Evolutionary conservation across 2,113 vertebrate genomes (phyloP).

Genomic region (Empidonax alnorum): DNA sequence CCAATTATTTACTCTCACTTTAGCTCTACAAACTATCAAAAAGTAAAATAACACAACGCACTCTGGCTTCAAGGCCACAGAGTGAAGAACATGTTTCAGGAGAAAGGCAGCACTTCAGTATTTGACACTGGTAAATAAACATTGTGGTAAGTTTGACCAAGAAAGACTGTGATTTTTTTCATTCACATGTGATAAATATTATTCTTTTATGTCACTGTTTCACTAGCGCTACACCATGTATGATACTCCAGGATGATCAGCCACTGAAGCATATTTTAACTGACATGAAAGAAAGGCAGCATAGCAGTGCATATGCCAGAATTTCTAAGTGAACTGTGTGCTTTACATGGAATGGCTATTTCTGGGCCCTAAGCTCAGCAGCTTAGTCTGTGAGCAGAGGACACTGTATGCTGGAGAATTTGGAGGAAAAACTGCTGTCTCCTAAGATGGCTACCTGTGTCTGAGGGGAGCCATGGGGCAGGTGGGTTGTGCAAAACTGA

Average conservation of each 20-base stretch:
- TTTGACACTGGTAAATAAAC: not conserved
- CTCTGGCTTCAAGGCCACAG: not conserved
- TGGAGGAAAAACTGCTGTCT: not conserved
- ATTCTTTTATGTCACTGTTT: slow-evolving; percentile 4
- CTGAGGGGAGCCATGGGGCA: not conserved
- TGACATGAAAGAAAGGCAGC: not conserved
- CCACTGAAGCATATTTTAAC: not conserved
- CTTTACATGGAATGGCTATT: not conserved
- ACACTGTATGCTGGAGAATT: not conserved
- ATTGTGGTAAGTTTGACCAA: not conserved
- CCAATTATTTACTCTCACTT: slow-evolving; percentile 1
- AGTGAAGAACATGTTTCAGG: not conserved
- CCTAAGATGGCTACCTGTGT: not conserved
- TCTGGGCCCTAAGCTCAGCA: not conserved
- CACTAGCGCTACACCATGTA: not conserved
- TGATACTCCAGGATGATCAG: not conserved
- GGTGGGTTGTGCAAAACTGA: not conserved
- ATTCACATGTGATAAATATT: not conserved
- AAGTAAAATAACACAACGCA: not conserved
- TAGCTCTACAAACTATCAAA: not conserved
- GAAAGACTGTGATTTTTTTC: not conserved
- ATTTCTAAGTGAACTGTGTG: not conserved
- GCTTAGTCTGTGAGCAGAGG: not conserved
- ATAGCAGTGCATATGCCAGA: not conserved
- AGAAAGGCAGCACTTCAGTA: not conserved